These are phyloP conservation scores for Lasioglossum oenotherae DNA, from an alignment of 2,888 invertebrate genomes.

Conservation along the genomic window DNA sequence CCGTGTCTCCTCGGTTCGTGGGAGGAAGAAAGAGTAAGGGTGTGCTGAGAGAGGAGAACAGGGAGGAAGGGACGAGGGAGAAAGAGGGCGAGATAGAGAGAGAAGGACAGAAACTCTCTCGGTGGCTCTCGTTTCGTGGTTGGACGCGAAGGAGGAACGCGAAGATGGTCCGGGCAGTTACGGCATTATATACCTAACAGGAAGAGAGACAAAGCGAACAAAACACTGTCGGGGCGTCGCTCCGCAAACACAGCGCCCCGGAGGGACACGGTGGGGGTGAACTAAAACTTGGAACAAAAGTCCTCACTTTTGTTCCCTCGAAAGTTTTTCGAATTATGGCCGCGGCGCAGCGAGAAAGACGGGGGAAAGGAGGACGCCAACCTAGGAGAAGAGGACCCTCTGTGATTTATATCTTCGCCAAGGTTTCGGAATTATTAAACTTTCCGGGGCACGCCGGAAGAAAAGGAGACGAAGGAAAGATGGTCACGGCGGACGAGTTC, in stretches of 20 bases:
- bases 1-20: constrained; percentile 24
- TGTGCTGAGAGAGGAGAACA: neutral
- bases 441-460: constrained; percentile 57
- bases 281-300: constrained; percentile 83
- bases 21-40: neutral
- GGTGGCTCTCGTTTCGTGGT: constrained; percentile 56
- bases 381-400: constrained; percentile 56
- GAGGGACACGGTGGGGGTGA: constrained; percentile 46
- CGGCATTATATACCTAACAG: constrained; percentile 77
- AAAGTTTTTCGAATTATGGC: constrained; percentile 84
- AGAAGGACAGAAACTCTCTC: neutral
- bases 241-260: constrained; percentile 76
- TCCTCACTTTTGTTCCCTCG: constrained; percentile 82
- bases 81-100: neutral
- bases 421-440: constrained; percentile 79
- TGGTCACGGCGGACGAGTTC: constrained; percentile 28
- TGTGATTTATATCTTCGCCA: constrained; percentile 78
- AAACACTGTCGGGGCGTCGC: constrained; percentile 83
- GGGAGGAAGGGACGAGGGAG: neutral
- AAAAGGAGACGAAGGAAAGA: constrained; percentile 48
- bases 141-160: constrained; percentile 59
- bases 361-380: constrained; percentile 55
- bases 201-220: constrained; percentile 83
- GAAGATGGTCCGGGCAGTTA: constrained; percentile 68
- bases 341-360: constrained; percentile 68